Evolutionary conservation across 2,113 vertebrate species (phyloP).

Genomic region (Catharus bicknelli): DNA sequence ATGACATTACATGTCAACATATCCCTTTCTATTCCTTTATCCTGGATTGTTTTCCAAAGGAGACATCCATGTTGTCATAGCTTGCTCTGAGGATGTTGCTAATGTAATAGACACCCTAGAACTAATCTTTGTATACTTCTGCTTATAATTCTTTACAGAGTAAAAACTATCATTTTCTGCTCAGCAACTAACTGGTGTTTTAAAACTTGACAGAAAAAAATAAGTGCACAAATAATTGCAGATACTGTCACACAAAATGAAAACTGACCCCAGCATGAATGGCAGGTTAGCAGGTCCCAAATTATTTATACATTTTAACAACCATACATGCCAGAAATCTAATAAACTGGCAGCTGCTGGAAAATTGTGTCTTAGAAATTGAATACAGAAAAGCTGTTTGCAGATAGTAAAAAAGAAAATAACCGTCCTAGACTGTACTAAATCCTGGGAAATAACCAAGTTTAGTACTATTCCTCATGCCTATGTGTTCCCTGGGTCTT

Average conservation of each 20-base stretch:
- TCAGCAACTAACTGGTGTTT: neutral
- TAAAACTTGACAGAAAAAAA: neutral
- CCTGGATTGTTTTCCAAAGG: neutral
- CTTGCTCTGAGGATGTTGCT: neutral
- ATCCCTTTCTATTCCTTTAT: neutral
- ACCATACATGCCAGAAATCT: neutral
- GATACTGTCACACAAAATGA: neutral
- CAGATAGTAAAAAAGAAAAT: neutral
- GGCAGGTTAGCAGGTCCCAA: neutral
- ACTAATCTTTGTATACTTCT: neutral
- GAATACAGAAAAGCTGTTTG: neutral
- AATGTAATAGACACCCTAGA: neutral
- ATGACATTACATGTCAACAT: neutral
- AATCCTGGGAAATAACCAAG: neutral
- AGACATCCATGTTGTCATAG: neutral
- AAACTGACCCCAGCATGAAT: neutral
- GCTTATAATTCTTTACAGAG: neutral
- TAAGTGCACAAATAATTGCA: neutral
- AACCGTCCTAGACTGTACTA: neutral
- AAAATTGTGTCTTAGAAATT: slow-evolving; percentile 20
- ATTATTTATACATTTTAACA: slow-evolving; percentile 33
- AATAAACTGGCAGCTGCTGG: slow-evolving; percentile 8
- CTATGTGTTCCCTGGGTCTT: neutral
- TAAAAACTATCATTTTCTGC: neutral
- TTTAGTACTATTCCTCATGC: neutral